phyloP scores from a whole-genome alignment of 2,888 invertebrate genomes.

The Thereva unica region DNA sequence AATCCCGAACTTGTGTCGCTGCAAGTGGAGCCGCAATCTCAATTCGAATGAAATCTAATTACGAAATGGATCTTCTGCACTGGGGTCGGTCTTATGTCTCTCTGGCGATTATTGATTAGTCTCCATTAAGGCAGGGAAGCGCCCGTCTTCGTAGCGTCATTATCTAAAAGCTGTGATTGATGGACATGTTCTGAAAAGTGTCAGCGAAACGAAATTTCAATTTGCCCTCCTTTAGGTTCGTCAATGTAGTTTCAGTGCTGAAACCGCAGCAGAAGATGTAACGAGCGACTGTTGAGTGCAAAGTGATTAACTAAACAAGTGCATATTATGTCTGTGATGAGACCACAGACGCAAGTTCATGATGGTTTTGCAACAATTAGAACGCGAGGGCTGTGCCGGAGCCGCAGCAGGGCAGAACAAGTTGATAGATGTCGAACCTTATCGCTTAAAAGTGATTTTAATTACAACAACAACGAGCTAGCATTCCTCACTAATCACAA shows the following conservation, averaged over 20 bases:
- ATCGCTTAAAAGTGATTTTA: constrained; percentile 42
- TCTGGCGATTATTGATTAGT: constrained; percentile 14
- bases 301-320: not conserved
- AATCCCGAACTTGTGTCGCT: no score
- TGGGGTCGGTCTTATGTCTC: not conserved
- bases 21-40: constrained; percentile 4
- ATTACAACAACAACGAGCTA: constrained; percentile 43
- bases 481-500: constrained; percentile 50
- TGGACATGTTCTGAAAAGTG: not conserved
- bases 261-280: no score
- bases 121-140: not conserved
- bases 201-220: not conserved
- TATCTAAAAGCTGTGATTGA: no score
- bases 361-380: constrained; percentile 89
- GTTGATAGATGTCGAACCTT: constrained; percentile 38
- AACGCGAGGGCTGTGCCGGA: constrained; percentile 60
- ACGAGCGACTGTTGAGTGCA: not conserved
- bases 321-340: constrained; percentile 45
- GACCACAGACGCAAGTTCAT: constrained; percentile 65
- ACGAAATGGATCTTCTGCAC: not conserved
- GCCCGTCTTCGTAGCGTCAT: no score
- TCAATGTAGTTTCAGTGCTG: no score
- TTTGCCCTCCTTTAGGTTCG: not conserved
- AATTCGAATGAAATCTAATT: constrained; percentile 20
- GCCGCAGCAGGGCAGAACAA: constrained; percentile 54